Evolutionary conservation across 1,140 invertebrate species (phyloP), one percentile per base, ranked within the genome.

Genomic region (Triops cancriformis): DNA sequence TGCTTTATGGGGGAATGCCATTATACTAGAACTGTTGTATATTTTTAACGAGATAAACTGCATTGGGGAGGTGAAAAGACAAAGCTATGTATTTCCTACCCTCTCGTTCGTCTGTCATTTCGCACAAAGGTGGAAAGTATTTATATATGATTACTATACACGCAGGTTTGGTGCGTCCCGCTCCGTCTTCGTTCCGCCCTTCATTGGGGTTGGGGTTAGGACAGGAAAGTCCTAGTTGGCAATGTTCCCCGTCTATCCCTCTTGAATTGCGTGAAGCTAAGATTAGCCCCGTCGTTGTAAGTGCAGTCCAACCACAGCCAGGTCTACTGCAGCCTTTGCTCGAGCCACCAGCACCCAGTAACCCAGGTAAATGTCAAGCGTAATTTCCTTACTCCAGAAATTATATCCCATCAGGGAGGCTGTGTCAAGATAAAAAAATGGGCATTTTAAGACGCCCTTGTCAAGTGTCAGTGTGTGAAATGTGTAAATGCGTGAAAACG

Each of bases 161-260:
- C 18, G 23, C 14, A 64, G 51, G 51, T 3, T n/a, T 64, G 23
- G 51, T 64, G 3, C 51, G 51, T 64, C 51, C 51, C 51, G 14
- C 18, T 64, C n/a, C 51, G 51, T 64, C 51, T 18, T 64, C 23
- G 2, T 64, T 14, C 23, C 51, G 51, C 23, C 51, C 51, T 7
- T 10, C 51, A n/a, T 64, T 64, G 51, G 51, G 51, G 51, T 64
- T 64, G 23, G 51, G 51, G 51, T 64, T 64, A 23, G 51, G 23
- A 23, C 14, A 64, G 14, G 51, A 64, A 64, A 64, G 7, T 64
- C 51, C 51, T 64, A 64, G 51, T 64, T 64, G 51, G 51, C 51
- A 64, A 64, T 64, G 51, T 64, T 64, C 51, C 51, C 51, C 51
- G 51, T 64, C 51, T 64, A n/a, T 64, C 51, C 51, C 51, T 64